A percentile compares a stretch with the other conserved stretches of the same genome.
Evolutionary conservation across 2,888 invertebrate species (phyloP).

Genomic region (Drosophila heteroneura): DNA sequence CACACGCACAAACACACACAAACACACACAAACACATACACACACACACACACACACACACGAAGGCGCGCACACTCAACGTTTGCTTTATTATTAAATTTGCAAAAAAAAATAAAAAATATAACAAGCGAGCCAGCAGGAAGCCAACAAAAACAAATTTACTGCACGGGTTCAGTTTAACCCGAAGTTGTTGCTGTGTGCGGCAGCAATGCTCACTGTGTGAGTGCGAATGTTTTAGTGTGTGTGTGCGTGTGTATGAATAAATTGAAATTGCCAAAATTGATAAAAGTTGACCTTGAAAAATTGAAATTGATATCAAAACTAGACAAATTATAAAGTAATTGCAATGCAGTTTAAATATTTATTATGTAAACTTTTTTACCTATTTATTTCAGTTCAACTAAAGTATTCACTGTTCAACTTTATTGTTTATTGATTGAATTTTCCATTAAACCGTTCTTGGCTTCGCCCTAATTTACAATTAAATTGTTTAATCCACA

Average conservation of each 20-base stretch:
- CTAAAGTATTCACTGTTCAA: background rate
- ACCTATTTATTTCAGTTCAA: background rate
- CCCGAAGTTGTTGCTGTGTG: slow-evolving; percentile 10
- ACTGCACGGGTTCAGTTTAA: slow-evolving; percentile 39
- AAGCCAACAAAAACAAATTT: slow-evolving; percentile 45
- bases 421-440: background rate
- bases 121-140: slow-evolving; percentile 24
- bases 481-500: background rate
- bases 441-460: background rate
- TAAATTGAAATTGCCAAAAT: background rate
- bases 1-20: slow-evolving; percentile 27
- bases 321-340: background rate
- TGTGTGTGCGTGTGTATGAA: background rate
- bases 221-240: background rate
- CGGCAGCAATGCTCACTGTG: background rate
- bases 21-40: slow-evolving; percentile 7
- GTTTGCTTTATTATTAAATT: slow-evolving; percentile 50
- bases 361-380: background rate
- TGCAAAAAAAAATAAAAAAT: slow-evolving; percentile 22
- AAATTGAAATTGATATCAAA: background rate
- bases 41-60: slow-evolving; percentile 8
- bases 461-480: background rate
- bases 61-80: slow-evolving; percentile 4
- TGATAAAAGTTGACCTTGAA: background rate
- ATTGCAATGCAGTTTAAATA: background rate